phyloP scores from a whole-genome alignment of 1,140 invertebrate species.

The Cyclina sinensis region DNA sequence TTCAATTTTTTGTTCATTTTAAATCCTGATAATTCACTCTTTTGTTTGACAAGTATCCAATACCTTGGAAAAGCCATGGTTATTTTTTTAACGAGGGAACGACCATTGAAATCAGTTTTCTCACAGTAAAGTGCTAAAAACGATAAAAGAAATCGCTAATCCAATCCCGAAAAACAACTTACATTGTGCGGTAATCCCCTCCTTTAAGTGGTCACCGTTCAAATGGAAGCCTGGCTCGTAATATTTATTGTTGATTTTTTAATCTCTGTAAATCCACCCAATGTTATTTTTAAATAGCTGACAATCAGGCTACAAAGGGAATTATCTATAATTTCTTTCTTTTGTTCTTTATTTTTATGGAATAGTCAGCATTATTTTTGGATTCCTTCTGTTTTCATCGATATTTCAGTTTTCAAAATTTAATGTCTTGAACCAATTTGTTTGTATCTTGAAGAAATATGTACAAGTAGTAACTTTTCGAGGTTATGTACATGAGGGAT shows the following conservation, averaged over 20 bases:
- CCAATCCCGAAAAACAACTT: slow-evolving; percentile 44
- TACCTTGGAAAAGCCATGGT: neutral
- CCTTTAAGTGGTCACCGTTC: slow-evolving; percentile 35
- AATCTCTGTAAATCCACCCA: slow-evolving; percentile 1
- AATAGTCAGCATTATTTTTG: slow-evolving; percentile 6
- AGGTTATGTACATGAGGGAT: no score
- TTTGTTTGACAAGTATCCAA: slow-evolving; percentile 9
- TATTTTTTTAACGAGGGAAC: neutral
- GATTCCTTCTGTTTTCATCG: neutral
- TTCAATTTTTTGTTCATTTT: neutral
- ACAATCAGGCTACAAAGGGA: neutral
- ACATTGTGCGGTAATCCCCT: neutral
- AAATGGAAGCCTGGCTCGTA: neutral
- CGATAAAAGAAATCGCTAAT: slow-evolving; percentile 5
- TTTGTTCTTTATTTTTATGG: neutral
- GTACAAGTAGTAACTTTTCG: no score
- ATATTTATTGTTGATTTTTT: slow-evolving; percentile 19
- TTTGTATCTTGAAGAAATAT: no score
- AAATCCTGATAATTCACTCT: neutral
- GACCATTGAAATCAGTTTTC: neutral
- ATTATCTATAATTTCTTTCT: neutral
- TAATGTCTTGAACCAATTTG: no score
- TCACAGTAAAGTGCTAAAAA: slow-evolving; percentile 42
- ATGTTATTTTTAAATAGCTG: neutral
- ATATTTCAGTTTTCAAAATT: no score